Evolutionary conservation across 2,888 invertebrate genomes (phyloP).

Genomic region (Argyresthia albistria): DNA sequence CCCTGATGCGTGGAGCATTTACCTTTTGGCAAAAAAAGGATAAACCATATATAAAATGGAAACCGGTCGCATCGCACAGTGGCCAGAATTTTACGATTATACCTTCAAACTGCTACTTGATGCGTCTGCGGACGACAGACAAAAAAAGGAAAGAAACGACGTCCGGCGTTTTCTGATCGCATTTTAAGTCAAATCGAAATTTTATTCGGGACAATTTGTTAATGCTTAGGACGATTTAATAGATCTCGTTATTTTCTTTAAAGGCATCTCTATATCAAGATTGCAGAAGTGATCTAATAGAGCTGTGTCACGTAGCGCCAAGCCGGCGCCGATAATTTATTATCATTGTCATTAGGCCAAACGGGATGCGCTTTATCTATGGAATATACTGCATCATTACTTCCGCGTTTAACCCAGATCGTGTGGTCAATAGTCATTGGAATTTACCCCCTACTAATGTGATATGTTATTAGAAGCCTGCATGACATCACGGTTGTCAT

Average conservation of each 20-base stretch:
- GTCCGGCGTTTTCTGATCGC: neutral
- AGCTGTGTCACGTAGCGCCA: too few relatives aligned
- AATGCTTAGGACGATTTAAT: neutral
- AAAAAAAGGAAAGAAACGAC: neutral
- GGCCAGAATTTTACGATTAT: slow-evolving; percentile 54
- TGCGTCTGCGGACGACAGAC: neutral
- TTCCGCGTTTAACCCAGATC: neutral
- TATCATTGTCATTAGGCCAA: neutral
- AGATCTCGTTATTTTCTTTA: too few relatives aligned
- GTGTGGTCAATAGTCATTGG: neutral
- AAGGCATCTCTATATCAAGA: too few relatives aligned
- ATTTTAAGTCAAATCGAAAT: neutral
- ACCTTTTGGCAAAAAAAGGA: slow-evolving; percentile 34
- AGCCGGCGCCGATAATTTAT: too few relatives aligned
- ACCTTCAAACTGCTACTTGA: slow-evolving; percentile 11
- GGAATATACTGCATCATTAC: neutral
- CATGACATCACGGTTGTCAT: slow-evolving; percentile 9
- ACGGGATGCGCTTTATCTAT: neutral
- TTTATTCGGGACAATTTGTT: neutral
- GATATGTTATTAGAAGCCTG: slow-evolving; percentile 9
- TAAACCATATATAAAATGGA: slow-evolving; percentile 14
- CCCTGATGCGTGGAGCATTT: slow-evolving; percentile 25
- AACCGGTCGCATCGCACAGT: slow-evolving; percentile 50
- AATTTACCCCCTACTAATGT: slow-evolving; percentile 8
- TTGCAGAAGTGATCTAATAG: too few relatives aligned